These are phyloP conservation scores for Apogon hyalosoma DNA, from an alignment of 2,797 vertebrate species.

Conservation along the genomic window DNA sequence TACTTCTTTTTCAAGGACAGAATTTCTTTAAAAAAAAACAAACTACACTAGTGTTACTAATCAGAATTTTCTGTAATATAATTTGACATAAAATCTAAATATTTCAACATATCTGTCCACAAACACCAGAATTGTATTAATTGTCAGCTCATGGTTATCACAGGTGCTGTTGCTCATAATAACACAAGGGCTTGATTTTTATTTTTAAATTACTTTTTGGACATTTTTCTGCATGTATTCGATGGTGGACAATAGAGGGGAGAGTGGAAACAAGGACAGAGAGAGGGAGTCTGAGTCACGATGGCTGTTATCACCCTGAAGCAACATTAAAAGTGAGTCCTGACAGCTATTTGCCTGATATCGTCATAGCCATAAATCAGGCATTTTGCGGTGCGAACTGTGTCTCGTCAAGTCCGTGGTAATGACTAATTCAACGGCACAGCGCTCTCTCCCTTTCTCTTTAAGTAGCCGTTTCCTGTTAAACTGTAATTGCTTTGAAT, in stretches of 20 bases:
- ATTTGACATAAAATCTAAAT: no score
- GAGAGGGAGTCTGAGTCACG: constrained; percentile 27
- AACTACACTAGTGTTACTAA: no score
- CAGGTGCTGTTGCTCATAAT: no score
- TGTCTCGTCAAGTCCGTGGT: constrained; percentile 20
- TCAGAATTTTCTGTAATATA: no score
- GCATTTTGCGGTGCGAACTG: not conserved
- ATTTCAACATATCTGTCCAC: no score
- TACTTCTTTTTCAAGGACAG: no score
- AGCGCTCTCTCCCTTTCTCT: constrained; percentile 22
- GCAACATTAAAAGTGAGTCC: not conserved
- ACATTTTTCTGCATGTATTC: not conserved
- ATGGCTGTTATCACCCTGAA: not conserved
- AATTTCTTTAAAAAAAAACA: no score
- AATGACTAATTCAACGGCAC: constrained; percentile 25
- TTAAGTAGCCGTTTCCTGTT: constrained; percentile 10
- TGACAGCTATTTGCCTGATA: constrained; percentile 11
- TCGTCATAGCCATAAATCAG: constrained; percentile 14
- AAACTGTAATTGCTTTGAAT: constrained; percentile 16
- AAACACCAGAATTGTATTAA: no score
- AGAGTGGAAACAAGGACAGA: not conserved
- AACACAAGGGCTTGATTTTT: no score
- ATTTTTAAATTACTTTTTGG: no score
- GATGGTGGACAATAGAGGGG: not conserved
- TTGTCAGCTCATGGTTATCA: no score